Conservation (phyloP, 2,113 vertebrate genomes). For the Cephalopterus ornatus region DNA sequence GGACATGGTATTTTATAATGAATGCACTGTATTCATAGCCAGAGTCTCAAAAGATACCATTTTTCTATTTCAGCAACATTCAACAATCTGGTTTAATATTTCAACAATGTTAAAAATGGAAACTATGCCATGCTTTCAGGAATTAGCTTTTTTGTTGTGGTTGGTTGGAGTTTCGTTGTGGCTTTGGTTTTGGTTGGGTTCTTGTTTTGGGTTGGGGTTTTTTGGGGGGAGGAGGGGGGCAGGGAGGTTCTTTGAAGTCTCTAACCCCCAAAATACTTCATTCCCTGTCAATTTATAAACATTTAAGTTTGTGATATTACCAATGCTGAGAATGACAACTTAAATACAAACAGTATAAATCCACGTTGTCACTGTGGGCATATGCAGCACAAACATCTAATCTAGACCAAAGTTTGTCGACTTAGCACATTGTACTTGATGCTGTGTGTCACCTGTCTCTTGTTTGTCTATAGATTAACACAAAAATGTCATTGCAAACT, state of each 20-base stretch:
- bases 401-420: constrained; percentile 61
- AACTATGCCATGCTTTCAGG: background rate
- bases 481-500: constrained; percentile 76
- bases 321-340: background rate
- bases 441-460: constrained; percentile 79
- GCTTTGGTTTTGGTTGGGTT: background rate
- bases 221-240: too few relatives aligned
- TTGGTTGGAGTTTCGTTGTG: background rate
- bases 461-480: constrained; percentile 81
- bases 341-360: constrained; percentile 32
- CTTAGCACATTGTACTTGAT: constrained; percentile 60
- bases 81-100: background rate
- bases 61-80: background rate
- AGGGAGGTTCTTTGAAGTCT: background rate
- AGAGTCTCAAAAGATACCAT: background rate
- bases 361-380: background rate
- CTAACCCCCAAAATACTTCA: background rate
- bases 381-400: constrained; percentile 56
- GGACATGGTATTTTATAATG: background rate
- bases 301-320: background rate
- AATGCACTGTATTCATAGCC: background rate
- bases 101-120: background rate
- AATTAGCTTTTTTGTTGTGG: background rate
- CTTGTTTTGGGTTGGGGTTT: background rate
- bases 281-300: background rate